Conservation (phyloP, 2,888 invertebrate species). For the Xylocampa areola region DNA sequence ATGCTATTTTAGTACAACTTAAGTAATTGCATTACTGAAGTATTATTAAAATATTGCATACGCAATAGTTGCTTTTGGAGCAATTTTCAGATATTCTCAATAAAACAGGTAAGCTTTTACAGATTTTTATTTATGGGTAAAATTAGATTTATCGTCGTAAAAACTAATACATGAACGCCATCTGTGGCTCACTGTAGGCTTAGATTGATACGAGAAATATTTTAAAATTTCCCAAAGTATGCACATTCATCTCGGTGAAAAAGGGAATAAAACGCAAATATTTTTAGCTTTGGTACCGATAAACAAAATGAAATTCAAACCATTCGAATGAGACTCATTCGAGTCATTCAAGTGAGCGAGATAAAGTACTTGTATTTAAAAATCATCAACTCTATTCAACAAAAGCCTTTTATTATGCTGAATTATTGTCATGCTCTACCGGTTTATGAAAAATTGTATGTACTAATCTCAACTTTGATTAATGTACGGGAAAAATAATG, state of each 20-base stretch:
- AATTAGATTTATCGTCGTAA: no score
- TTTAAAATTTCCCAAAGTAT: not conserved
- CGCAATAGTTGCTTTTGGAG: no score
- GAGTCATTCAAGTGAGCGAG: constrained; percentile 1
- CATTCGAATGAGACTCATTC: not conserved
- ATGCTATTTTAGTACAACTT: no score
- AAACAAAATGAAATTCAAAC: not conserved
- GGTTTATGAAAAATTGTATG: not conserved
- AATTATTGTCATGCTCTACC: not conserved
- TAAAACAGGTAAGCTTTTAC: no score
- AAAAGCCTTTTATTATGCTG: no score
- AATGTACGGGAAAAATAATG: not conserved
- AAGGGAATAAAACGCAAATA: not conserved
- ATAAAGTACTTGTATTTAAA: not conserved
- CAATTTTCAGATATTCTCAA: no score
- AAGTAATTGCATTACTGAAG: no score
- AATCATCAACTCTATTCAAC: not conserved
- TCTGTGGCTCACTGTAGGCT: not conserved
- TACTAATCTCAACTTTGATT: not conserved
- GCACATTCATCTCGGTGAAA: not conserved
- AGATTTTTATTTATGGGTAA: no score
- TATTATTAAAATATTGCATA: no score
- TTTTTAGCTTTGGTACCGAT: not conserved
- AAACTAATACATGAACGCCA: not conserved
- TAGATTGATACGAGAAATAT: not conserved